Evolutionary conservation across 2,888 invertebrate genomes (phyloP).

Genomic region (Aporophyla nigra): DNA sequence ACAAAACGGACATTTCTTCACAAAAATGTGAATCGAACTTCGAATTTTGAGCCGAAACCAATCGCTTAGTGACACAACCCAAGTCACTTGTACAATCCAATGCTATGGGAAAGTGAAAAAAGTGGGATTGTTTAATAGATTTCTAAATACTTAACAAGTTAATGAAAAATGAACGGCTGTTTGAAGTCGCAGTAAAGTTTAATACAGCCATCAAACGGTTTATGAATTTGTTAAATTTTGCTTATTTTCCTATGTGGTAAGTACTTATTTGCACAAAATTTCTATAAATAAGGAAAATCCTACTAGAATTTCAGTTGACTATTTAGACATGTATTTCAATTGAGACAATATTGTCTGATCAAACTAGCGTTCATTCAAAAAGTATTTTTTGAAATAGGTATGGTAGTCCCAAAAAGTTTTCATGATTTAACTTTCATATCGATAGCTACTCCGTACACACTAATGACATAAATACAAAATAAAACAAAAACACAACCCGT

Average conservation of each 20-base stretch:
- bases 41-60: conserved; percentile 75
- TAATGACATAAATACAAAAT: conserved; percentile 1
- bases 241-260: background rate
- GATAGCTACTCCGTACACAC: background rate
- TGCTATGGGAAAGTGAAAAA: conserved; percentile 81
- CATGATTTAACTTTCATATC: background rate
- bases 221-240: background rate
- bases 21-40: conserved; percentile 76
- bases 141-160: conserved; percentile 51
- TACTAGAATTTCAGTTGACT: background rate
- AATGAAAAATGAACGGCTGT: conserved; percentile 41
- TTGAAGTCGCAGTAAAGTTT: conserved; percentile 23
- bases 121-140: conserved; percentile 72
- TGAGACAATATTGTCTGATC: background rate
- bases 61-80: conserved; percentile 83
- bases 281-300: no score
- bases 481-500: conserved; percentile 15
- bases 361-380: no score
- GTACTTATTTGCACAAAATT: no score
- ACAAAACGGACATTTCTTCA: conserved; percentile 77
- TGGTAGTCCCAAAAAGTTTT: background rate
- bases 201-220: background rate
- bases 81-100: conserved; percentile 75
- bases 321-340: background rate
- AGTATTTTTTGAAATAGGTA: background rate